Conservation (phyloP, 2,888 invertebrate species). For the Andrena flavipes region DNA sequence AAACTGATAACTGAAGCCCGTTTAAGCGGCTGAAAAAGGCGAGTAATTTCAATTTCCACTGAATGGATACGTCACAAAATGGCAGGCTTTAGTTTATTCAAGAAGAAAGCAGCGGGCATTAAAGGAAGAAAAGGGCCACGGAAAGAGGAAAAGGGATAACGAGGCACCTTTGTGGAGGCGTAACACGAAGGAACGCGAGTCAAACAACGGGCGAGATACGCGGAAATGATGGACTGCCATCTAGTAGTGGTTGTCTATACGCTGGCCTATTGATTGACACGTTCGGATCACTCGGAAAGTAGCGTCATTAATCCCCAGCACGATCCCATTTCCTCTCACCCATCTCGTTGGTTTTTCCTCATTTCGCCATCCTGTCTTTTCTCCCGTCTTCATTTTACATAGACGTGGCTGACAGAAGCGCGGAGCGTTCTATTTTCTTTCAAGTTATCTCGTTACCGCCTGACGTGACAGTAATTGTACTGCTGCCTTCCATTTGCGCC, state of each 20-base stretch:
- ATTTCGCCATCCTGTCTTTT: constrained; percentile 7
- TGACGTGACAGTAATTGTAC: constrained; percentile 58
- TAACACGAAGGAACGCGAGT: constrained; percentile 20
- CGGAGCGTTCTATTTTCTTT: constrained; percentile 58
- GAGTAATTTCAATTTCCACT: neutral
- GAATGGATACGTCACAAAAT: neutral
- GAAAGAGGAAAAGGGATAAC: constrained; percentile 13
- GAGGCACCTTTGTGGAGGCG: constrained; percentile 19
- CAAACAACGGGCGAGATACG: constrained; percentile 29
- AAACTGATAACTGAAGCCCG: neutral
- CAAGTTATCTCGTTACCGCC: constrained; percentile 59
- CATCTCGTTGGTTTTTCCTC: constrained; percentile 2
- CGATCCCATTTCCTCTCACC: constrained; percentile 50
- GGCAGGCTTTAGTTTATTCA: neutral
- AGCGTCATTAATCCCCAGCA: constrained; percentile 66
- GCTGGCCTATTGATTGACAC: constrained; percentile 58
- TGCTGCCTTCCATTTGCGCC: constrained; percentile 33
- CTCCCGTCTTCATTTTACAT: constrained; percentile 42
- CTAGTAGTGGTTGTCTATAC: constrained; percentile 38
- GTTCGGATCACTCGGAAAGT: constrained; percentile 65
- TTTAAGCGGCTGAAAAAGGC: neutral
- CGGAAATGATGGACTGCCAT: constrained; percentile 51
- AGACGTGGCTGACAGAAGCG: constrained; percentile 39
- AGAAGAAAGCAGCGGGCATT: neutral
- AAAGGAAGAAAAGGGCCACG: neutral